Conservation (phyloP, 2,797 vertebrate species). For the Hyperoplus lanceolatus region DNA sequence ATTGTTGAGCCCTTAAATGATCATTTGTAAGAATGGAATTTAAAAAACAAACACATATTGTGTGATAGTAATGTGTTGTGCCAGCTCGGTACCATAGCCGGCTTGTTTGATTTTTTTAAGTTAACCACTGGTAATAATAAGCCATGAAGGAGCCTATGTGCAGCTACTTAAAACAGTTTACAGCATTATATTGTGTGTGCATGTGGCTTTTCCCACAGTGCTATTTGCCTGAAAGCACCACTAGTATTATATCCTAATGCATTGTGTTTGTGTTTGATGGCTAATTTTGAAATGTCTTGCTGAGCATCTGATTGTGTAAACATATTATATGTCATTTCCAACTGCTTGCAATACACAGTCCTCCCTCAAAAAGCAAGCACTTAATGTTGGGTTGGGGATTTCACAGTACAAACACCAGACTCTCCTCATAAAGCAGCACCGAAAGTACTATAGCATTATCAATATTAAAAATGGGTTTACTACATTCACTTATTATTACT, state of each 20-base stretch:
- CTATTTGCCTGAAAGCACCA: conserved; percentile 18
- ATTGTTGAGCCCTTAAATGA: neutral
- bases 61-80: neutral
- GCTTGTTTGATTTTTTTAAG: neutral
- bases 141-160: neutral
- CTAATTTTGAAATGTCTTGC: conserved; percentile 20
- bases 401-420: neutral
- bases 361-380: neutral
- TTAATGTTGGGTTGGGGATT: neutral
- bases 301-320: conserved; percentile 10
- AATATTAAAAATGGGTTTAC: neutral
- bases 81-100: neutral
- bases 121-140: conserved; percentile 1
- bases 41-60: neutral
- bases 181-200: neutral
- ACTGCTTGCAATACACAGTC: neutral
- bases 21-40: neutral
- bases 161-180: conserved; percentile 25
- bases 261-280: conserved; percentile 11
- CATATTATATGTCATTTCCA: conserved; percentile 3
- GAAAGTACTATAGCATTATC: neutral
- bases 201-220: conserved; percentile 10
- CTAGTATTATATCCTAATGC: conserved; percentile 17
- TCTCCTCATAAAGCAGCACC: neutral
- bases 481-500: conserved; percentile 3